Evolutionary conservation across 1,140 invertebrate species (phyloP), one percentile per base, ranked within the genome.

Genomic region (Lamellibrachia luymesi): DNA sequence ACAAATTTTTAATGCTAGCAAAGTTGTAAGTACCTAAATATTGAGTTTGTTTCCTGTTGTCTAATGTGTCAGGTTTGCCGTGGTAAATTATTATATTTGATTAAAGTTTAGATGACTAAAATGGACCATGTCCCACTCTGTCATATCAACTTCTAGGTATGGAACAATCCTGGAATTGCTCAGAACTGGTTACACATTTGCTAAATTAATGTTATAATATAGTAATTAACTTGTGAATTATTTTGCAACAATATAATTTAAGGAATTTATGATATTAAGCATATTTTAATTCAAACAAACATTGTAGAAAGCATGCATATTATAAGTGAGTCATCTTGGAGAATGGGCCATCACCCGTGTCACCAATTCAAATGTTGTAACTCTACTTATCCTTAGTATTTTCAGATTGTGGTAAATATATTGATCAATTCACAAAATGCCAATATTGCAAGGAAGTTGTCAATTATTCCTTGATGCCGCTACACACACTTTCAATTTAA

Each of bases 401-500:
- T 80, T 80, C 64, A 17, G 64, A 22, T 80, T 80, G 64, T 80
- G 64, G 13, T 80, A 80, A 80, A 80, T 80, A 10, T 22, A 80
- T 80, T 80, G 64, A 80, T 80, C 64, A 80, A 80, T 22, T 80
- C 64, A 17, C 64, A 80, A 80, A 80, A 22, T 80, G 64, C 64
- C 64, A 80, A 80, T 2, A 80, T 80, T 80, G 64, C 64, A 80
- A 80, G 64, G 64, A 80, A 80, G 64, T 17, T 80, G 64, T 80
- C 64, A 80, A 80, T 80, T 80, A 80, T 80, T 10, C 64, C 64
- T 22, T 80, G 13, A 80, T 80, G 64, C 1, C 64, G 2, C 2
- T 17, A 80, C 64, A 80, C 64, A 80, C 64, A 80, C 64, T 80
- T 80, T 80, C 64, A 80, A 80, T 80, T 80, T 80, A 80, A 80